Evolutionary conservation across 2,113 vertebrate species (phyloP).

Genomic region (Tenebrosternarchus preto): DNA sequence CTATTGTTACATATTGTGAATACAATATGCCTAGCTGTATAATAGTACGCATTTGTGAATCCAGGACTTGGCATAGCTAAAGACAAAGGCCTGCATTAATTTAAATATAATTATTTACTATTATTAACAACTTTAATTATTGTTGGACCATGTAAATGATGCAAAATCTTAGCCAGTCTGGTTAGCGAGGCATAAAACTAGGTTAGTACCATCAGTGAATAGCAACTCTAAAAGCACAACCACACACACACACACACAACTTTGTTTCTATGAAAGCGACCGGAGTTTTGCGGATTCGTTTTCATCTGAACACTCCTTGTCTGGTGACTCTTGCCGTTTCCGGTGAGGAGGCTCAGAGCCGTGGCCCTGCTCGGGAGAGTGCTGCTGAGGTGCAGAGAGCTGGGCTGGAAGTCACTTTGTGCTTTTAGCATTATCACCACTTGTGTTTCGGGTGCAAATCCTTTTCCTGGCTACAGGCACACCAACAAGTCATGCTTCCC

Average conservation of each 20-base stretch:
- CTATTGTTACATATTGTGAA: constrained; percentile 2
- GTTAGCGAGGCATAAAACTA: too few relatives aligned
- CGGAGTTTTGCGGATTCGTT: background rate
- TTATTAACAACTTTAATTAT: too few relatives aligned
- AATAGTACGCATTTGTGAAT: background rate
- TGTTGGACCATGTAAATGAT: too few relatives aligned
- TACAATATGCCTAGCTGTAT: background rate
- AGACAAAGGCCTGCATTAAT: too few relatives aligned
- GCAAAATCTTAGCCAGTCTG: too few relatives aligned
- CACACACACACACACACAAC: too few relatives aligned
- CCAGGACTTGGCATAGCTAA: background rate
- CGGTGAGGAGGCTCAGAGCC: background rate
- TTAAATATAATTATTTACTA: background rate
- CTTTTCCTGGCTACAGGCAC: constrained; percentile 12
- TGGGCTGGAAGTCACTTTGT: constrained; percentile 44
- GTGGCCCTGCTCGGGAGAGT: background rate
- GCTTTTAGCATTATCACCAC: constrained; percentile 24
- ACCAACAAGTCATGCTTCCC: constrained; percentile 8
- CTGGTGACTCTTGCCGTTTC: constrained; percentile 6
- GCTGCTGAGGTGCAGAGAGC: background rate
- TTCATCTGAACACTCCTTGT: background rate
- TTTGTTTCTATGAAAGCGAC: background rate
- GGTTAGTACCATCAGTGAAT: too few relatives aligned
- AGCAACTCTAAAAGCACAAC: too few relatives aligned
- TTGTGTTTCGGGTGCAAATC: constrained; percentile 33